These are phyloP conservation scores for Umimayanthus kanabou DNA, from an alignment of 92 coral and sea anemone genomes.

Conservation along the genomic window DNA sequence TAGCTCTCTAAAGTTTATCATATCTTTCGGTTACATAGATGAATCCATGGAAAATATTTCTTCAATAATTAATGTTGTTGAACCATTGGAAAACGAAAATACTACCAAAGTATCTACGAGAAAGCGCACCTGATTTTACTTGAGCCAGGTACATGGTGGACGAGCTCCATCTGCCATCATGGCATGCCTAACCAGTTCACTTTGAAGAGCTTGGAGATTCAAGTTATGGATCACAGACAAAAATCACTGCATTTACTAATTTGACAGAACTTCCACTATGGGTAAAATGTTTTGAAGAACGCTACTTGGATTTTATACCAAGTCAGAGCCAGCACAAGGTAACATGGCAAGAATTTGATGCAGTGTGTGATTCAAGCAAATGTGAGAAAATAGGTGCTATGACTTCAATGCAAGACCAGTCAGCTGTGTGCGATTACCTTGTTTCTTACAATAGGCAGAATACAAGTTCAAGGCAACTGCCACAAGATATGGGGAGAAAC, in stretches of 20 bases:
- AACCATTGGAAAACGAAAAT: background rate
- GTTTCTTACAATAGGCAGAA: constrained; percentile 8
- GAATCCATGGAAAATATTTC: background rate
- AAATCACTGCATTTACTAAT: background rate
- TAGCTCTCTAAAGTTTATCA: background rate
- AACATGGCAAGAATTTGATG: background rate
- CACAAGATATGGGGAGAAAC: background rate
- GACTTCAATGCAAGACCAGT: background rate
- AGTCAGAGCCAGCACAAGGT: background rate
- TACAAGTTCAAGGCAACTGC: constrained; percentile 11
- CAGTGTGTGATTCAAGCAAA: background rate
- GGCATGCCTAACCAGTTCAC: background rate
- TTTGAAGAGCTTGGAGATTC: background rate
- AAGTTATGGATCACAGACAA: background rate
- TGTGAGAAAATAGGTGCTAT: constrained; percentile 20
- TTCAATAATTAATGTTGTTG: background rate
- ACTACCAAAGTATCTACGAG: background rate
- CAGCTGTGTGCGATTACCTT: background rate
- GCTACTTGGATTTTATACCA: background rate
- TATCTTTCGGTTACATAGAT: background rate
- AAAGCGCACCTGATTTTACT: constrained; percentile 7
- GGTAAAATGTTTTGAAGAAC: background rate
- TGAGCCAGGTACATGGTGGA: constrained; percentile 18
- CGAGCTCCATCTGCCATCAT: background rate
- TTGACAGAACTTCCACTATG: background rate